phyloP scores from a whole-genome alignment of 2,797 vertebrate species.

The Muraenolepis orangiensis region DNA sequence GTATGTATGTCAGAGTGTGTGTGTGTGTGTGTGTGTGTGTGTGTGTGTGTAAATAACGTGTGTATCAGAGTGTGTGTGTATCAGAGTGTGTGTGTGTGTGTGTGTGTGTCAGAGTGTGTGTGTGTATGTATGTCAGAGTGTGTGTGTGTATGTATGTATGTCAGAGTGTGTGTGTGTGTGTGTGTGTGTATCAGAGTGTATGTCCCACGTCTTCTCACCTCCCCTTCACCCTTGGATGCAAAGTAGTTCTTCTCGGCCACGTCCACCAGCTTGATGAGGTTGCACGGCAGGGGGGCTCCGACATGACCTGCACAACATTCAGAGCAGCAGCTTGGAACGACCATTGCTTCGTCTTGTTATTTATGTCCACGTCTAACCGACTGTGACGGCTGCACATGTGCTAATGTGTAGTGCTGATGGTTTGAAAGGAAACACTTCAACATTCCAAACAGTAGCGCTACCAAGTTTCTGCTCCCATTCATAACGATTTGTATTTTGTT shows the following conservation, averaged over 20 bases:
- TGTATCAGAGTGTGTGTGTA: too few relatives aligned
- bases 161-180: background rate
- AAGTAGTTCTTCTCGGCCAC: constrained; percentile 97
- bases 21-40: too few relatives aligned
- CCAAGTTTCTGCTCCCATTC: background rate
- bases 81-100: background rate
- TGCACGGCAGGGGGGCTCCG: constrained; percentile 94
- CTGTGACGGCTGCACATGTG: too few relatives aligned
- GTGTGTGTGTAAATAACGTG: too few relatives aligned
- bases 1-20: too few relatives aligned
- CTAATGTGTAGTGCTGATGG: too few relatives aligned
- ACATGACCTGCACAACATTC: constrained; percentile 83
- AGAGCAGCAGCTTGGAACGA: constrained; percentile 1
- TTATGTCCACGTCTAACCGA: too few relatives aligned
- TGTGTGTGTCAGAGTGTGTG: background rate
- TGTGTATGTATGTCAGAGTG: background rate
- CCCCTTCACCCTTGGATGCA: constrained; percentile 90
- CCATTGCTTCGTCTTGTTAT: background rate
- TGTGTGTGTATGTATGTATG: background rate
- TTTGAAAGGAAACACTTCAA: background rate
- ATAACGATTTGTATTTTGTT: too few relatives aligned
- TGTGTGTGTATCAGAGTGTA: background rate
- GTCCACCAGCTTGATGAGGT: constrained; percentile 91
- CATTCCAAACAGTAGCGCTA: background rate
- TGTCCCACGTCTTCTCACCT: constrained; percentile 72